A percentile compares a stretch with the other conserved stretches of the same genome.
Evolutionary conservation across 1,140 invertebrate genomes (phyloP).

Genomic region (Hyphantria cunea): DNA sequence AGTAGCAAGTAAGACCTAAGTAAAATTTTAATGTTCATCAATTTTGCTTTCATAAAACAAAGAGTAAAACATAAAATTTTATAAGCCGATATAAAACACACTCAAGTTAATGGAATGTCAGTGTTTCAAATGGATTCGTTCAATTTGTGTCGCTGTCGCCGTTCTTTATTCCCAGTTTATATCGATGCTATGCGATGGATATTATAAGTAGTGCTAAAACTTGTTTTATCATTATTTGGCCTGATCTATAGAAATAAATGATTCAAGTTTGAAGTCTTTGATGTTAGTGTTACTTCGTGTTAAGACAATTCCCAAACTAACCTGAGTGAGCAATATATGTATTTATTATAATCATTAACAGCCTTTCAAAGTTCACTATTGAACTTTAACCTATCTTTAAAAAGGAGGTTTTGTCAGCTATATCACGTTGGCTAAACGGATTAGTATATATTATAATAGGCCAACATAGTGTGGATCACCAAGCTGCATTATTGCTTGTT

Average conservation of each 20-base stretch:
- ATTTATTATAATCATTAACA: too few species aligned
- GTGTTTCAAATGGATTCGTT: constrained; percentile 21
- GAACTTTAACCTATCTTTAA: too few species aligned
- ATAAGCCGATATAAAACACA: constrained; percentile 24
- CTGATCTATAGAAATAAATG: not conserved
- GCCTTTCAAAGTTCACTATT: too few species aligned
- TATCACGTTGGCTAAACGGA: too few species aligned
- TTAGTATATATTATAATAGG: too few species aligned
- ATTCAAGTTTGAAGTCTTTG: constrained; percentile 4
- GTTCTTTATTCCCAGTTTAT: constrained; percentile 10
- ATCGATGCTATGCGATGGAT: constrained; percentile 1
- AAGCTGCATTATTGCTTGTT: too few species aligned
- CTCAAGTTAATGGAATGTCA: constrained; percentile 21
- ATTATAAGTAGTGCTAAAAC: not conserved
- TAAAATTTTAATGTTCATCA: constrained; percentile 11
- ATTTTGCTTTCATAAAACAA: constrained; percentile 15
- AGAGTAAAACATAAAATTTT: constrained; percentile 21
- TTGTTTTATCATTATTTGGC: constrained; percentile 10
- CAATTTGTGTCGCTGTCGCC: constrained; percentile 16
- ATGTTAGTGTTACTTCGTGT: not conserved
- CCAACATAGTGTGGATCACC: too few species aligned
- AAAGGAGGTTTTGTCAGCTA: too few species aligned
- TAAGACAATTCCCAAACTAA: too few species aligned
- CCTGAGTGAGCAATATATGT: too few species aligned
- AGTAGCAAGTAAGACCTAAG: not conserved